Conservation (phyloP, 2,888 invertebrate genomes). For the Mythimna vitellina region DNA sequence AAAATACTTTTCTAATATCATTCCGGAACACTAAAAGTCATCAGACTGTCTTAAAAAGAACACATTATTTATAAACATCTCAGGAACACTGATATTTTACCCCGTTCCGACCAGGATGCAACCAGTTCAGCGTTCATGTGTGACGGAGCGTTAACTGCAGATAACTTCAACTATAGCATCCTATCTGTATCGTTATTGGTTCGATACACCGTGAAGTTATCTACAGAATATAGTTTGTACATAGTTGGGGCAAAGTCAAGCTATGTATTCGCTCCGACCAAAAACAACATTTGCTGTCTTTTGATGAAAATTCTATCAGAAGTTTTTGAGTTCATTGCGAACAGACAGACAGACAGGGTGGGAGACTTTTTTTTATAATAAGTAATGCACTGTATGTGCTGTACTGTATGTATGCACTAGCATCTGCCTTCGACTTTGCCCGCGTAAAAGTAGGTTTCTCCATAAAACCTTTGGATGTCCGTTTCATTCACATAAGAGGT, state of each 20-base stretch:
- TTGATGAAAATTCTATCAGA: too few species aligned
- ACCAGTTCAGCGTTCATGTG: constrained; percentile 8
- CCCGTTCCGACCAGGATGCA: neutral
- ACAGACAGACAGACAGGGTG: too few species aligned
- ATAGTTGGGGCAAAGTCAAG: neutral
- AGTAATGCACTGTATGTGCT: too few species aligned
- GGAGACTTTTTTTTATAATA: too few species aligned
- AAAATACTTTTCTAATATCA: neutral
- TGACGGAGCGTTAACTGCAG: constrained; percentile 26
- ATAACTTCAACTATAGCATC: constrained; percentile 4
- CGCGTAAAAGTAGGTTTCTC: too few species aligned
- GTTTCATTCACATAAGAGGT: too few species aligned
- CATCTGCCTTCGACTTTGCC: too few species aligned
- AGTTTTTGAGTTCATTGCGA: too few species aligned
- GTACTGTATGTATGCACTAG: too few species aligned
- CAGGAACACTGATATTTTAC: neutral
- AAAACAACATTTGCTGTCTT: too few species aligned
- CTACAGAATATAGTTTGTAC: neutral
- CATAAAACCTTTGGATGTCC: too few species aligned
- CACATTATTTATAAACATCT: neutral
- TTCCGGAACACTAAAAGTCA: neutral
- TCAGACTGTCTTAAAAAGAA: neutral
- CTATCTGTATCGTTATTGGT: neutral
- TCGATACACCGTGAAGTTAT: neutral
- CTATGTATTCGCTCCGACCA: too few species aligned